Evolutionary conservation across 1,140 invertebrate genomes (phyloP), one percentile per base, ranked within the genome.

Genomic region (Drosophila mojavensis): DNA sequence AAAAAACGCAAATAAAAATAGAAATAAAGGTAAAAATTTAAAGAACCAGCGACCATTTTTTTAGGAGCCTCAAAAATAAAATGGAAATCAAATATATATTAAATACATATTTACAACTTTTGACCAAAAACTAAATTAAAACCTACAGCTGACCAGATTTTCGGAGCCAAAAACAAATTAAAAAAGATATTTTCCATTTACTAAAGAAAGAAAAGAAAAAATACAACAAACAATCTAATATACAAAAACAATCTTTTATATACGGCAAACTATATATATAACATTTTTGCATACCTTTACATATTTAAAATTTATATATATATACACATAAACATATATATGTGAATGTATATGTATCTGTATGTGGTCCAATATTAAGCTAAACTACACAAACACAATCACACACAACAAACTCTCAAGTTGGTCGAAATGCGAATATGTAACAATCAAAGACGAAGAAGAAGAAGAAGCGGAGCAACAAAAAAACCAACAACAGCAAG

Each of bases 271-370:
- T 47, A 61, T 30, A 33, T 30, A 33, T 17, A 61, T 20, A 47
- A n/a, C 65, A 68, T 56, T 54, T 67, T 45, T 59, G 54, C 64
- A 67, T 66, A 66, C 50, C 55, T 39, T 59, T 53, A 59, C 26
- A 62, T 68, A 61, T 68, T 59, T 54, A 54, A 30, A 54, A 54
- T 17, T 3, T 20, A 36, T 36, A 17, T 5, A 30, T 24, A 56
- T 24, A 41, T 26, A 41, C 43, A 17, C n/a, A 17, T 17, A 36
- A 17, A 36, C 15, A 33, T 48, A 28, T 51, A 15, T 4, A 48
- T 11, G 33, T 33, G 2, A 2, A 48, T 20, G 15, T 17, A 56
- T 51, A 51, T 30, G 41, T 73, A 73, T 33, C 53, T 26, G 36
- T 43, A 41, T 53, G 36, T 39, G 17, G 43, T 47, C 43, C 43